Base-by-base conservation (phyloP, 2,797 vertebrate genomes). In the Pantherophis vulpinus region DNA sequence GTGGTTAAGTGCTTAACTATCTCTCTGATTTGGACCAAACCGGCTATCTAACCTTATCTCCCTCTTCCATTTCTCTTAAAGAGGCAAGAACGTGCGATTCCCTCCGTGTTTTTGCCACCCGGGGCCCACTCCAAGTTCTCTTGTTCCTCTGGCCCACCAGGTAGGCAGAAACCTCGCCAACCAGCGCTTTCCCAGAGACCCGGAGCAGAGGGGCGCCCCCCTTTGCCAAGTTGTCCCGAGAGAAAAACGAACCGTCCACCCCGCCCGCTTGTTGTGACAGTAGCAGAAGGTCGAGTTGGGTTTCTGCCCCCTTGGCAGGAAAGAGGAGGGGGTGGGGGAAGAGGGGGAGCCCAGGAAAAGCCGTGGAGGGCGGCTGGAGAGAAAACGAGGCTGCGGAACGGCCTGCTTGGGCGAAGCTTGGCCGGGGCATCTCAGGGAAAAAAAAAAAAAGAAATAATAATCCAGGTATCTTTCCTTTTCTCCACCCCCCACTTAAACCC, bases 401-500 rank as follows among this genome's bases (percentile, higher is more conserved):
- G 86, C 54, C 13, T 56, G 55, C 55, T 88, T 61, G 16, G 18
- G 1, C 3, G 29, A 87, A 27, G 87, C n/a, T 88, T 27, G 29
- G 55, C 27, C 54, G 1, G 86, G 27, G 51, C 47, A n/a, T 87
- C 86, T 56, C 32, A 2, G 13, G 29, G 29, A 4, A 4, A 12
- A 12, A 90, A 66, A 18, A 7, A n/a, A 8, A n/a, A 16, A 87
- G 90, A 66, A 18, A 7, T 42, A 20, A 61, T 96, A 96, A 97
- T 96, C 93, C 95, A 94, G 94, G 96, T 95, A 97, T 96, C 95
- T 95, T 96, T 92, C 60, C 87, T 83, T 2, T 23, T 2, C 23
- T 37, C 66, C 87, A 5, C 56, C 42, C 23, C 63, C 63, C 79
- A 94, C 95, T 90, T 96, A 96, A 98, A 97, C 97, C 96, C 97